phyloP scores from a whole-genome alignment of 2,888 invertebrate species.

The Drosophila diplacantha region DNA sequence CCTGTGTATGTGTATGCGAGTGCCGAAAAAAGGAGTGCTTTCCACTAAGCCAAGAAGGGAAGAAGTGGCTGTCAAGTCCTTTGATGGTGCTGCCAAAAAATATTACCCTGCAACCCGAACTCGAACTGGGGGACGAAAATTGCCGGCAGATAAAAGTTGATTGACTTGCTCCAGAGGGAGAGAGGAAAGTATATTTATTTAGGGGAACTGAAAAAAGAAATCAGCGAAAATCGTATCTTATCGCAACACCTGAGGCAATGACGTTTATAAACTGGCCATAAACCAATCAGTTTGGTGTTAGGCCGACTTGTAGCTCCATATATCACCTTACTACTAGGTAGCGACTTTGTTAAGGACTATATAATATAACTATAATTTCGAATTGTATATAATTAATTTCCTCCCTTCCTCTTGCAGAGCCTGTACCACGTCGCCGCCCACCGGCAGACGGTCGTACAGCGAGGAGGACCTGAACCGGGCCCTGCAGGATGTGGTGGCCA shows the following conservation, averaged over 20 bases:
- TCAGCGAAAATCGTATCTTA: slow-evolving; percentile 14
- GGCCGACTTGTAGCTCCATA: background rate
- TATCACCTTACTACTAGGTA: background rate
- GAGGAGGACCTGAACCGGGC: slow-evolving; percentile 96
- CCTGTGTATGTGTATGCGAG: slow-evolving; percentile 33
- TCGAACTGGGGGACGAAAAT: slow-evolving; percentile 18
- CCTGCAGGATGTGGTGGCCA: slow-evolving; percentile 95
- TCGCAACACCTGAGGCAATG: slow-evolving; percentile 16
- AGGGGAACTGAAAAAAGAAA: slow-evolving; percentile 3
- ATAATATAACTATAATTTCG: background rate
- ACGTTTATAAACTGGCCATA: background rate
- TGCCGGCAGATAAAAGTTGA: slow-evolving; percentile 40
- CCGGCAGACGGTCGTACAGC: slow-evolving; percentile 88
- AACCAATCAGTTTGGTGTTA: background rate
- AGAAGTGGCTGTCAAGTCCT: slow-evolving; percentile 62
- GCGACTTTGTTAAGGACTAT: background rate
- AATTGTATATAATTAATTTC: no score
- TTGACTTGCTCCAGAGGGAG: slow-evolving; percentile 18
- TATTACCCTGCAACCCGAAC: slow-evolving; percentile 24
- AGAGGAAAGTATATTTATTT: background rate
- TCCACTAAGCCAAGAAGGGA: slow-evolving; percentile 35
- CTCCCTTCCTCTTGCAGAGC: slow-evolving; percentile 78
- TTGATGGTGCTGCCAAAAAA: slow-evolving; percentile 36
- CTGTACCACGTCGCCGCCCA: slow-evolving; percentile 78
- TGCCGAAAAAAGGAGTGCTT: slow-evolving; percentile 45